phyloP scores from a whole-genome alignment of 2,888 invertebrate genomes.

The Pseudococcus longispinus region DNA sequence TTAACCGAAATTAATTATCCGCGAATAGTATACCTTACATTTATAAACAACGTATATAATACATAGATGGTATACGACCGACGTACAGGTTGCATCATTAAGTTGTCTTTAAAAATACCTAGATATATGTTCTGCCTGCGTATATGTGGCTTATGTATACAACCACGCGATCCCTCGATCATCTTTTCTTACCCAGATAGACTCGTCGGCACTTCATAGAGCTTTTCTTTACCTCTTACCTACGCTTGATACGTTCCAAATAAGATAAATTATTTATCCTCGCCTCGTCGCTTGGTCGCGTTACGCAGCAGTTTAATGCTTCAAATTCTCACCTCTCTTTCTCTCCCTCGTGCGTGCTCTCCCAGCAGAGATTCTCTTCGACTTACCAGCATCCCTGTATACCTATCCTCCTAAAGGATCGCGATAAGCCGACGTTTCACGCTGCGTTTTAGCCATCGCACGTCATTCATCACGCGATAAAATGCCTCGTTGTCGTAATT shows the following conservation, averaged over 20 bases:
- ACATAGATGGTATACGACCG: background rate
- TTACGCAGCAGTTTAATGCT: background rate
- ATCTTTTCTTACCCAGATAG: background rate
- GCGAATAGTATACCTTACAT: background rate
- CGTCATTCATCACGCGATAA: slow-evolving; percentile 24
- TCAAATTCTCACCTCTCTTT: background rate
- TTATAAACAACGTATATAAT: background rate
- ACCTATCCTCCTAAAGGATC: background rate
- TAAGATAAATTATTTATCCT: slow-evolving; percentile 6
- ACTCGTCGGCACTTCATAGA: background rate
- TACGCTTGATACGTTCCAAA: background rate
- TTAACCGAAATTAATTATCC: slow-evolving; percentile 33
- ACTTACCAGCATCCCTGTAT: background rate
- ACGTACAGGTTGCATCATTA: slow-evolving; percentile 21
- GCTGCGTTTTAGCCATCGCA: background rate
- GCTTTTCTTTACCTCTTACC: background rate
- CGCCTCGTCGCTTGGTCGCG: background rate
- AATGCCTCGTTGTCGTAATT: background rate
- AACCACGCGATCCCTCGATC: background rate
- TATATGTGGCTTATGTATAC: too few species aligned
- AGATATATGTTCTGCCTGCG: background rate
- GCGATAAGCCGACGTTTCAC: background rate
- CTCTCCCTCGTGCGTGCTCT: background rate
- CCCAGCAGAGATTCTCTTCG: background rate
- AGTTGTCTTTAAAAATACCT: background rate